These are phyloP conservation scores for Metalampra italica DNA, from an alignment of 2,888 invertebrate species.

Conservation along the genomic window DNA sequence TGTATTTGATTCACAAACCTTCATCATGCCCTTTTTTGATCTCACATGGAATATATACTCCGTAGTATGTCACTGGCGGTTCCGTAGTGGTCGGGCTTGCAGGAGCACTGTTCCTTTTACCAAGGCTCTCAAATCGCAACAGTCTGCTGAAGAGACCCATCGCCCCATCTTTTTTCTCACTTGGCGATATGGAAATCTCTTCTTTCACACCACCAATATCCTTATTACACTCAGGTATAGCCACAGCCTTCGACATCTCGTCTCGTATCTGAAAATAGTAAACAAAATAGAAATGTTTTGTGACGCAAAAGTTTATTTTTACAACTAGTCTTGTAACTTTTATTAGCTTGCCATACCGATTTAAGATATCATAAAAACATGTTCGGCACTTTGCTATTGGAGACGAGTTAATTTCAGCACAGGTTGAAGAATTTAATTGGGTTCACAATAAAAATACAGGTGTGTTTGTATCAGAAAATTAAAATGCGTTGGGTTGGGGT, in stretches of 20 bases:
- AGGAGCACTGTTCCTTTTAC: slow-evolving; percentile 40
- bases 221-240: slow-evolving; percentile 62
- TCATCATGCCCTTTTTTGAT: slow-evolving; percentile 72
- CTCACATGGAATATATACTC: slow-evolving; percentile 76
- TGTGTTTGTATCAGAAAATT: slow-evolving; percentile 43
- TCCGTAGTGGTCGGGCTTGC: slow-evolving; percentile 49
- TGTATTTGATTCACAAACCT: slow-evolving; percentile 38
- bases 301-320: slow-evolving; percentile 73
- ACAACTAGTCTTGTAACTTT: slow-evolving; percentile 23
- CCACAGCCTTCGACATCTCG: slow-evolving; percentile 67
- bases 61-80: slow-evolving; percentile 59
- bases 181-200: slow-evolving; percentile 56
- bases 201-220: slow-evolving; percentile 60
- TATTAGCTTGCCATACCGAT: slow-evolving; percentile 36
- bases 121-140: slow-evolving; percentile 54
- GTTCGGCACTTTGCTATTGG: slow-evolving; percentile 22
- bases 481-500: slow-evolving; percentile 42
- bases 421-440: slow-evolving; percentile 26
- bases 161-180: slow-evolving; percentile 60
- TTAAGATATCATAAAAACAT: slow-evolving; percentile 61
- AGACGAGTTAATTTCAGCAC: slow-evolving; percentile 27
- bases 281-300: slow-evolving; percentile 66
- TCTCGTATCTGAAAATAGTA: slow-evolving; percentile 53
- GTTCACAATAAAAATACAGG: slow-evolving; percentile 30
- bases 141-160: slow-evolving; percentile 61